phyloP scores from a whole-genome alignment of 1,140 invertebrate genomes.

The Aphis gossypii region DNA sequence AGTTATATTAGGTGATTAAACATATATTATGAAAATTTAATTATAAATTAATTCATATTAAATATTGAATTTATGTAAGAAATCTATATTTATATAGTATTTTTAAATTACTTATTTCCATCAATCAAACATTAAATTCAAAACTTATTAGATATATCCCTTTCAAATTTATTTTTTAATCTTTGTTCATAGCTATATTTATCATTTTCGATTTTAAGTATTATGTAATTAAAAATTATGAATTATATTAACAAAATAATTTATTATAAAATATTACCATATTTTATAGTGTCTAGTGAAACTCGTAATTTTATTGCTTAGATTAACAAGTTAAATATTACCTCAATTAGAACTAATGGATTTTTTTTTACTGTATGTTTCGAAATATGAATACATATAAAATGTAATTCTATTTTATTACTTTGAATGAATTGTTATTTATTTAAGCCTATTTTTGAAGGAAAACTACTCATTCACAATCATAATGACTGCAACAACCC shows the following conservation, averaged over 20 bases:
- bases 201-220: neutral
- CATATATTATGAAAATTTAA: neutral
- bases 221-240: neutral
- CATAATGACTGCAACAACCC: neutral
- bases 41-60: neutral
- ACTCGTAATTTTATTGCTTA: neutral
- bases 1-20: neutral
- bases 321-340: neutral
- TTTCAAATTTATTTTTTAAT: slow-evolving; percentile 6
- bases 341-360: neutral
- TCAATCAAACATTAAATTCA: neutral
- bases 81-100: neutral
- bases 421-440: neutral
- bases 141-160: neutral
- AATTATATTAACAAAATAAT: neutral
- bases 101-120: neutral
- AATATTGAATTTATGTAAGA: neutral
- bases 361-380: neutral
- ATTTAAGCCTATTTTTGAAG: neutral
- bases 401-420: neutral
- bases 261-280: neutral
- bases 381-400: neutral
- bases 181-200: neutral
- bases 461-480: neutral
- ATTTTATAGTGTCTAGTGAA: neutral